Evolutionary conservation across 23 tunicate species (phyloP).

Genomic region (Pegea sp.): DNA sequence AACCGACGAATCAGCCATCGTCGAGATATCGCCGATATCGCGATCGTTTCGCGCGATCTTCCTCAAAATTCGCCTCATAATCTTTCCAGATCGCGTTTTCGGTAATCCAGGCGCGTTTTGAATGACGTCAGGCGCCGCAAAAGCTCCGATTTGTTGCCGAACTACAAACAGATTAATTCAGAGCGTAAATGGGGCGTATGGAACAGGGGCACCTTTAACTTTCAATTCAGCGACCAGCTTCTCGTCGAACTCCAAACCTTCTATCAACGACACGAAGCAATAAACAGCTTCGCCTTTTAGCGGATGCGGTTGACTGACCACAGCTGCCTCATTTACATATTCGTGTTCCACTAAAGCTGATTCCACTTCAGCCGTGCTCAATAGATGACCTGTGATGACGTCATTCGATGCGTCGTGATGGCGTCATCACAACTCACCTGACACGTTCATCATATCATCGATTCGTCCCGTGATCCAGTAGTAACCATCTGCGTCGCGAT

Average conservation of each 20-base stretch:
- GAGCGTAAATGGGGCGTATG: background rate
- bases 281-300: slow-evolving; percentile 60
- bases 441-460: slow-evolving; percentile 86
- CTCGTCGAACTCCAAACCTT: slow-evolving; percentile 19
- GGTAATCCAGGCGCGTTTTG: slow-evolving; percentile 78
- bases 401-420: background rate
- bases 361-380: slow-evolving; percentile 83
- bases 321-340: slow-evolving; percentile 80
- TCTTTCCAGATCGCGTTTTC: slow-evolving; percentile 73
- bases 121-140: slow-evolving; percentile 47
- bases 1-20: slow-evolving; percentile 70
- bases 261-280: slow-evolving; percentile 67
- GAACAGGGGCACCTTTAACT: slow-evolving; percentile 12
- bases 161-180: slow-evolving; percentile 1
- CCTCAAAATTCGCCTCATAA: slow-evolving; percentile 67
- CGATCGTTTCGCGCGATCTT: slow-evolving; percentile 36
- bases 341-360: slow-evolving; percentile 54
- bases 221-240: slow-evolving; percentile 16
- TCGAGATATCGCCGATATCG: slow-evolving; percentile 80
- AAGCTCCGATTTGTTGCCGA: slow-evolving; percentile 27
- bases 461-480: slow-evolving; percentile 87
- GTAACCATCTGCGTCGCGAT: slow-evolving; percentile 70
- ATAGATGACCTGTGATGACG: slow-evolving; percentile 37
- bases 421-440: slow-evolving; percentile 9
- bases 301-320: slow-evolving; percentile 52